These are phyloP conservation scores for Smithornis capensis DNA, from an alignment of 2,113 vertebrate species.

Conservation along the genomic window DNA sequence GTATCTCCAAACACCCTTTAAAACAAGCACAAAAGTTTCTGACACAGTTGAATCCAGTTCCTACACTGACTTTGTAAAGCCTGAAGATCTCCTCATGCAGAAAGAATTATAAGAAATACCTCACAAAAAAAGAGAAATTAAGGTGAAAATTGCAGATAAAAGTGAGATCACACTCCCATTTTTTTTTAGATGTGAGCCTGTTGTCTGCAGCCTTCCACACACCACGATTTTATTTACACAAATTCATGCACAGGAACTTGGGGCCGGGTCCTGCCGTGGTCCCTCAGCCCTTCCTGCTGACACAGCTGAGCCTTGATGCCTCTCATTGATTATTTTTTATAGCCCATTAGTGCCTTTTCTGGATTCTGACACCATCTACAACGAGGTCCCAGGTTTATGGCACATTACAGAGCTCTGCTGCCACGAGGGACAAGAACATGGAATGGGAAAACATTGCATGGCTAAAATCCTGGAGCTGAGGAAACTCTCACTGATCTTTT, in stretches of 20 bases:
- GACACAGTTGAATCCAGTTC: not conserved
- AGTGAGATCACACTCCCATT: not conserved
- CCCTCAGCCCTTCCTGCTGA: not conserved
- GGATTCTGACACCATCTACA: not conserved
- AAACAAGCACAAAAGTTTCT: not conserved
- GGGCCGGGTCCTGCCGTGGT: not conserved
- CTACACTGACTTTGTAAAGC: not conserved
- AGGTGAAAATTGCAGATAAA: not conserved
- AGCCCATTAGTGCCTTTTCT: not conserved
- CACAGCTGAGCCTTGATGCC: not conserved
- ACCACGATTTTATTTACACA: not conserved
- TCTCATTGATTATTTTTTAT: not conserved
- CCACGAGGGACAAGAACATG: not conserved
- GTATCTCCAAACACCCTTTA: not conserved
- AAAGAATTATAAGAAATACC: not conserved
- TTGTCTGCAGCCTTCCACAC: fast-evolving
- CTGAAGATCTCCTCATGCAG: not conserved
- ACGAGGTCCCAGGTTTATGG: not conserved
- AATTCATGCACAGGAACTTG: fast-evolving
- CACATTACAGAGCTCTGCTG: not conserved
- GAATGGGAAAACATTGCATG: not conserved
- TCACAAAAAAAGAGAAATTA: not conserved
- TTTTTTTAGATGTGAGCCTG: not conserved
- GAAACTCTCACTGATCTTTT: not conserved
- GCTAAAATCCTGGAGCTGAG: not conserved